Percentiles rank a stretch among this genome's conserved stretches.
Evolutionary conservation across 2,888 invertebrate genomes (phyloP).

Genomic region (Caenorhabditis wallacei): DNA sequence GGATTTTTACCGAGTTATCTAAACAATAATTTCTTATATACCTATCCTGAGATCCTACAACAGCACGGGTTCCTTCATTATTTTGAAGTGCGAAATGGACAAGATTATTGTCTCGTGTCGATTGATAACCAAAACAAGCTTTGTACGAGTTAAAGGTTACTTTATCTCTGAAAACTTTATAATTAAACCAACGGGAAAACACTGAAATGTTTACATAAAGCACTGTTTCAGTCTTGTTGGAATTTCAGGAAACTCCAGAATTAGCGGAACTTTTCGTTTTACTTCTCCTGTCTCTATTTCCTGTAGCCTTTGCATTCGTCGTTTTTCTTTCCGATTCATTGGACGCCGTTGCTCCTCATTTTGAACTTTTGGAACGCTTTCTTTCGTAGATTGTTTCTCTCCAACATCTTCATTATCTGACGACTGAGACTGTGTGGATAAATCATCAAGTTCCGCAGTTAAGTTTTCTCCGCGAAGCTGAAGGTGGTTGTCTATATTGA

Average conservation of each 20-base stretch:
- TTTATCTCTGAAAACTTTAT: conserved; percentile 48
- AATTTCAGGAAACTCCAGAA: neutral
- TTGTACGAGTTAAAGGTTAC: conserved; percentile 29
- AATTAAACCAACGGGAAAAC: conserved; percentile 18
- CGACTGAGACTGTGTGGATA: neutral
- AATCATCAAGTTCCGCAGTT: neutral
- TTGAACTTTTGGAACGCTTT: neutral
- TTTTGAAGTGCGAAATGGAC: conserved; percentile 32
- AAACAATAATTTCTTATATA: conserved; percentile 28
- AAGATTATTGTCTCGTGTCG: conserved; percentile 40
- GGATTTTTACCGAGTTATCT: neutral
- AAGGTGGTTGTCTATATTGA: neutral
- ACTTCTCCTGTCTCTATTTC: neutral
- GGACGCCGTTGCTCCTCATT: no score
- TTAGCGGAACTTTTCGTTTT: conserved; percentile 3
- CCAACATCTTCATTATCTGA: neutral
- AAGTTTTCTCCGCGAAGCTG: conserved; percentile 37
- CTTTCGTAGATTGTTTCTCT: conserved; percentile 1
- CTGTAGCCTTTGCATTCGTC: conserved; percentile 17
- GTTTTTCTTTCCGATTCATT: conserved; percentile 55
- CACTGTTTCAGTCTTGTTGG: neutral
- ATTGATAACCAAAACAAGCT: conserved; percentile 48
- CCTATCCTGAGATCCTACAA: conserved; percentile 58
- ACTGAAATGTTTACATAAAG: no score
- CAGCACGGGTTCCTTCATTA: conserved; percentile 2